Evolutionary conservation across 92 coral and sea anemone genomes (phyloP), one percentile per base, ranked within the genome.

Genomic region (Bergia puertoricense): DNA sequence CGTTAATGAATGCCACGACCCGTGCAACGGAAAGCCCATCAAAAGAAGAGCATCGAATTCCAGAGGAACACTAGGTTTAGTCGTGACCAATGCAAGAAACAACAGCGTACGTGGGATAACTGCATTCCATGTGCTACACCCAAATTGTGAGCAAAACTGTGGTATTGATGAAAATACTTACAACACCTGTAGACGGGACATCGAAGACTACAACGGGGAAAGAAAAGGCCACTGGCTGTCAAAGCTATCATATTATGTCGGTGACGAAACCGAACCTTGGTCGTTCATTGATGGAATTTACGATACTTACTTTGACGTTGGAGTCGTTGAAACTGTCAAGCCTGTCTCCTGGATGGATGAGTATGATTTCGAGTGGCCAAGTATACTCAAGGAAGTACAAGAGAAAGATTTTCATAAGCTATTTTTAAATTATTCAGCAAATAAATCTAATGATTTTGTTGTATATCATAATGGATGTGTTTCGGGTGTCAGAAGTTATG

Each of bases 341-440:
- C 6, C 13, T 9, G 8, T 42, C 23, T 20, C 44, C 20, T 44
- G 20, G 23, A 16, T 0, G 39, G 15, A 16, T 18, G 8, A 20
- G 23, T 45, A 76, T 5, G 48, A 42, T 44, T 76, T 76, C 16
- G 39, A 76, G 23, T 76, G 80, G 80, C 80, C 80, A 76, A 44
- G 13, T 44, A 18, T 76, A 40, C 39, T 76, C 54, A 44, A 20
- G 4, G 54, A 22, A 6, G 37, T 16, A 40, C 1, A 43, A 6
- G n/a, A 18, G 11, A 44, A 76, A 44, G 37, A 76, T 16, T 76
- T 76, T 44, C 80, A 76, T 46, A 44, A 76, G 6, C 20, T 76
- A 16, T 76, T 76, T 76, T 13, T 1, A 0, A 44, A 44, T 57
- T 76, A 76, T 76, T n/a, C 20, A 44, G 38, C 37, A 15, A 22